Evolutionary conservation across 2,113 vertebrate genomes (phyloP).

Genomic region (Amazona guildingii): DNA sequence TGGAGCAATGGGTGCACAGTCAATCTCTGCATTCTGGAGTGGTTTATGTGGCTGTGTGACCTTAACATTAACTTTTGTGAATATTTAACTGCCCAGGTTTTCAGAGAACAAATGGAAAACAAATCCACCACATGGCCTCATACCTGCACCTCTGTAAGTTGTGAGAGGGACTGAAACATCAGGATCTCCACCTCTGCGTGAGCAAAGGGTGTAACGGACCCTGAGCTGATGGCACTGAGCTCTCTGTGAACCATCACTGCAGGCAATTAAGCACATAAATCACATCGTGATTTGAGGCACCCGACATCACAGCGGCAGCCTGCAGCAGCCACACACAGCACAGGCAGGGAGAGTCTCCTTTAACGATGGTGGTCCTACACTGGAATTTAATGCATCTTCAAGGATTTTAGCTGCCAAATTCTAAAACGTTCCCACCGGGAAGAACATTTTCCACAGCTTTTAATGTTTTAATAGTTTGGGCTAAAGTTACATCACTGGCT

Average conservation of each 20-base stretch:
- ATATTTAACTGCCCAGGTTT: conserved; percentile 13
- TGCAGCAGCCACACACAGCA: background rate
- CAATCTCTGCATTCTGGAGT: accelerated
- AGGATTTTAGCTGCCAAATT: background rate
- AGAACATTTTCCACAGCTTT: background rate
- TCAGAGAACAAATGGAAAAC: background rate
- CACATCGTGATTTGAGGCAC: background rate
- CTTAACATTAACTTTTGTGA: background rate
- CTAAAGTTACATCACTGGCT: background rate
- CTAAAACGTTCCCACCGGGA: background rate
- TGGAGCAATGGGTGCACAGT: background rate
- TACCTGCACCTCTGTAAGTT: background rate
- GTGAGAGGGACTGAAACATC: background rate
- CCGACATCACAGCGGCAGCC: background rate
- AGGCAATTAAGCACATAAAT: background rate
- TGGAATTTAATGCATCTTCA: background rate
- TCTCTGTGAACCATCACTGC: background rate
- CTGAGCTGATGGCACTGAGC: background rate
- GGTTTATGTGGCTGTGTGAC: conserved; percentile 8
- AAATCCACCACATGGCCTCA: background rate
- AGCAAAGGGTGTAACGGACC: accelerated
- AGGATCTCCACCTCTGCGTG: background rate
- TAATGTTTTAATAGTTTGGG: background rate
- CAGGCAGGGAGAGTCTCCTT: background rate
- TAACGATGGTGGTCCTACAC: background rate